Percentiles rank a stretch among this genome's conserved stretches.
phyloP scores from a whole-genome alignment of 2,888 invertebrate species.

The Carcina quercana region DNA sequence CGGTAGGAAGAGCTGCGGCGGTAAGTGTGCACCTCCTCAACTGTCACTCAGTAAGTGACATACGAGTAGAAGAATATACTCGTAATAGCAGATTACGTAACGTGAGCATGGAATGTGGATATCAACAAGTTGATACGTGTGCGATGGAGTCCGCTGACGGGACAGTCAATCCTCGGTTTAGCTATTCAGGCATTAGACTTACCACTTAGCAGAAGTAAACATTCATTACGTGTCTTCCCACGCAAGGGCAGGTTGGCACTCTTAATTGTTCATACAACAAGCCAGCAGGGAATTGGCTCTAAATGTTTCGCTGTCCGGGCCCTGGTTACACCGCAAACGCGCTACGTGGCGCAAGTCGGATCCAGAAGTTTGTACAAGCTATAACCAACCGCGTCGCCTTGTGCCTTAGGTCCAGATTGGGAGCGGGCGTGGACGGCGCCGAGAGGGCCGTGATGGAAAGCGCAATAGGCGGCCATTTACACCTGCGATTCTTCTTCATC shows the following conservation, averaged over 20 bases:
- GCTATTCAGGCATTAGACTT: conserved; percentile 32
- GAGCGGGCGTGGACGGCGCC: conserved; percentile 8
- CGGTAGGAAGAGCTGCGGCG: too few relatives aligned
- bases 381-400: conserved; percentile 46
- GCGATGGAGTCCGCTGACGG: conserved; percentile 4
- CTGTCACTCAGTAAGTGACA: too few relatives aligned
- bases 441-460: conserved; percentile 53
- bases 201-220: conserved; percentile 53
- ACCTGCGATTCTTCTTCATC: conserved; percentile 72
- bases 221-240: conserved; percentile 62
- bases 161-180: conserved; percentile 12
- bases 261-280: conserved; percentile 73
- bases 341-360: conserved; percentile 41
- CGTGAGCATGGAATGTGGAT: background rate
- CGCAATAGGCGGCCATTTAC: conserved; percentile 65
- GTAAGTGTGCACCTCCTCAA: too few relatives aligned
- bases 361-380: conserved; percentile 29
- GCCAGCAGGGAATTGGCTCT: conserved; percentile 66
- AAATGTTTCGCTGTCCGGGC: conserved; percentile 61
- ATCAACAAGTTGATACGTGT: background rate
- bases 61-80: too few relatives aligned
- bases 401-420: conserved; percentile 40
- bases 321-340: conserved; percentile 55
- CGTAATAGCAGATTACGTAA: background rate
- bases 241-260: conserved; percentile 53